Evolutionary conservation across 2,888 invertebrate species (phyloP), one percentile per base, ranked within the genome.

Genomic region (Dynastes tityus): DNA sequence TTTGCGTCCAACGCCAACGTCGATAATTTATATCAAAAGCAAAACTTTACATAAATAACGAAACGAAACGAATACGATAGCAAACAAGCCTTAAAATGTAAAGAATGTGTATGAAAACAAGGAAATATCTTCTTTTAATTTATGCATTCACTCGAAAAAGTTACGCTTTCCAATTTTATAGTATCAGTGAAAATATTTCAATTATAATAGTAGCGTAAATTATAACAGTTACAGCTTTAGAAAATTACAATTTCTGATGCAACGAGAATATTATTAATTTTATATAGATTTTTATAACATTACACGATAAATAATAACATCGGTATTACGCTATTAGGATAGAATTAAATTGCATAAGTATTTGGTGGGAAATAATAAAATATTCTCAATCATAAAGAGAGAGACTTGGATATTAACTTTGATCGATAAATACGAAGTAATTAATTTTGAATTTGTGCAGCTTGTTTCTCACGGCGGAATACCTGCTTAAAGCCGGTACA

Each of bases 351-450:
- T 58, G n/a, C 58, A 16, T 61, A 29, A 29, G 55, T 55, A 16
- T 55, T 65, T 65, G 29, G 68, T 68, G 68, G 68, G 68, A 68
- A 68, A 68, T 68, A 22, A 51, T 68, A 49, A 68, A 68, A 68
- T 49, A 51, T 27, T 68, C 68, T 9, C 68, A 11, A 27, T 45
- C 67, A 45, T 67, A 45, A 67, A 67, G 67, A 45, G 45, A 67
- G 67, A 32, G 49, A 53, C 45, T 51, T 27, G 32, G 80, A 80
- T 80, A 81, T 82, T 81, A 82, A 83, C 84, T 85, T 85, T 84
- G 85, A 87, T 87, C 87, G 85, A 88, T 88, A 88, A 87, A 87
- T 87, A 86, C 87, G 87, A 87, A 87, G 85, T 87, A 87, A 88
- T 87, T 87, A 88, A 87, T 86, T 87, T 87, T 84, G 85, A 86